Evolutionary conservation across 2,113 vertebrate genomes (phyloP).

Genomic region (Holacanthus passer): DNA sequence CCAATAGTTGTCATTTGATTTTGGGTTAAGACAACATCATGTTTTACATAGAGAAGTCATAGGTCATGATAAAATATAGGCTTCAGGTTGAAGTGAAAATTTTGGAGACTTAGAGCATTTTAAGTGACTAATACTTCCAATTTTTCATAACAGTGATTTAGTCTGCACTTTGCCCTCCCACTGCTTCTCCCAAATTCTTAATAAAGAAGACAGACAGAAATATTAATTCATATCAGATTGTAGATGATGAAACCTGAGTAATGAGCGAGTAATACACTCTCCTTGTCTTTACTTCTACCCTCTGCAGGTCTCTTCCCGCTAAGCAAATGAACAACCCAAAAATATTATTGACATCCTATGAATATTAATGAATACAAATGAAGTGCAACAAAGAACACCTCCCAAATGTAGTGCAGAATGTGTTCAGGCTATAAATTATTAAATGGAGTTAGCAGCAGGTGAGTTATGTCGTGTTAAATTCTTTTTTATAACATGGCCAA

Average conservation of each 20-base stretch:
- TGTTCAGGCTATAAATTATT: slow-evolving; percentile 36
- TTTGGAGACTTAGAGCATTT: neutral
- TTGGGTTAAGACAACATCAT: too few species aligned
- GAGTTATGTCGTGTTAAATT: slow-evolving; percentile 54
- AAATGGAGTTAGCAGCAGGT: slow-evolving; percentile 35
- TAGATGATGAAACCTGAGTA: slow-evolving; percentile 22
- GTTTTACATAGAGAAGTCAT: too few species aligned
- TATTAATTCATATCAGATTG: slow-evolving; percentile 27
- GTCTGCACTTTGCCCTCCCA: neutral
- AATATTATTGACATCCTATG: slow-evolving; percentile 14
- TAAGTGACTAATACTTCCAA: neutral
- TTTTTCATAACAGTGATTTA: neutral
- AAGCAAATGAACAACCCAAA: slow-evolving; percentile 27
- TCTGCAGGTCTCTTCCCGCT: neutral
- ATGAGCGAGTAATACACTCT: neutral
- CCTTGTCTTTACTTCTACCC: slow-evolving; percentile 6
- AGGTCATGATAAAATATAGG: too few species aligned
- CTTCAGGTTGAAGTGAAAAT: too few species aligned
- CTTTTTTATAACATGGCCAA: slow-evolving; percentile 28
- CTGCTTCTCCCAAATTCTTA: neutral
- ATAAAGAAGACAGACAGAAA: slow-evolving; percentile 6
- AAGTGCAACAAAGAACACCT: neutral
- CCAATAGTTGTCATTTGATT: too few species aligned
- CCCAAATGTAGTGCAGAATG: slow-evolving; percentile 22
- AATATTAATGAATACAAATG: slow-evolving; percentile 39